Evolutionary conservation across 2,797 vertebrate species (phyloP), one percentile per base, ranked within the genome.

Genomic region (Odontamblyopus lacepedii): DNA sequence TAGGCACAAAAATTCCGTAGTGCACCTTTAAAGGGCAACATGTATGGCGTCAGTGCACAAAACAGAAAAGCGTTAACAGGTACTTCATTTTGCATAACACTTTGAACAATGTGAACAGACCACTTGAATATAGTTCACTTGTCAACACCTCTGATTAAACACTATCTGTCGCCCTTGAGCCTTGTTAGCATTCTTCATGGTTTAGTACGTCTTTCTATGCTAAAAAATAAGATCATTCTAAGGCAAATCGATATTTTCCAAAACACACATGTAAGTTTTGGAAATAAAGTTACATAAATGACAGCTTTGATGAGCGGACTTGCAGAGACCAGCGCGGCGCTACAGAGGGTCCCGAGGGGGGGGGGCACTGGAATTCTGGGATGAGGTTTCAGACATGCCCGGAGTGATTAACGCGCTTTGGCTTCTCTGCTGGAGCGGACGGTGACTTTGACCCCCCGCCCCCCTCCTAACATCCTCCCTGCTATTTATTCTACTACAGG

Each of bases 351-450:
- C 44, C 44, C 62, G 2, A 67, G 55, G 62, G 69, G 51, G 66
- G 26, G 48, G 48, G 67, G 41, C 74, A 69, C 73, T 67, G 83
- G 87, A 91, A 91, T 91, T 76, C 78, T 77, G 81, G 88, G 90
- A 89, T 91, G 89, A 84, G 77, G 88, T 90, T 92, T 89, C 91
- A 90, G 38, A 87, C 85, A 89, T 90, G 78, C 88, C 62, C 74
- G 6, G 83, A 87, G 89, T 80, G 91, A 92, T 92, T 89, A 90
- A 87, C 67, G 84, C 87, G 89, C 84, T 90, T 90, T 82, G 86
- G 85, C 85, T 79, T 78, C 82, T 84, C 84, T 66, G 80, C 85
- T 82, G 83, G 81, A 65, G 85, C 83, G 87, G 89, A 87, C 84
- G 82, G 77, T 84, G 86, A 87, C 87, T 92, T 90, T 91, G 89